phyloP scores from a whole-genome alignment of 2,113 vertebrate genomes.

The Mustelus asterias region DNA sequence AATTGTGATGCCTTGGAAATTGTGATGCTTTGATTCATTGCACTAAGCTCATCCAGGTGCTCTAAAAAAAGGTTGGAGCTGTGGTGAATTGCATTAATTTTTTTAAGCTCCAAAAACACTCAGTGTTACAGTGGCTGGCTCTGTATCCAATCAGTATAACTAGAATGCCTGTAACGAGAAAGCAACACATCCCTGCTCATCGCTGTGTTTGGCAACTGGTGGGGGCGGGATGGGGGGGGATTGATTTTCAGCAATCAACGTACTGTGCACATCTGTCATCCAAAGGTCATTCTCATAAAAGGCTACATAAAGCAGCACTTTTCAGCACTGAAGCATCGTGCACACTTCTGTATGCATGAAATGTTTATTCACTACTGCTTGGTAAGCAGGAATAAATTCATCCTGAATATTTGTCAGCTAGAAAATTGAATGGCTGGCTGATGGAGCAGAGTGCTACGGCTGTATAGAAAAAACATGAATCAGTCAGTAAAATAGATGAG shows the following conservation, averaged over 20 bases:
- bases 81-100: conserved; percentile 19
- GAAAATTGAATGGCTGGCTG: conserved; percentile 35
- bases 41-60: background rate
- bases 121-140: conserved; percentile 1
- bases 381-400: conserved; percentile 36
- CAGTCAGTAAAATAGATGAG: conserved; percentile 27
- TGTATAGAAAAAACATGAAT: conserved; percentile 26
- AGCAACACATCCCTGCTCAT: background rate
- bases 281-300: conserved; percentile 33
- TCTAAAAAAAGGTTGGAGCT: background rate
- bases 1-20: background rate
- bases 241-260: conserved; percentile 24
- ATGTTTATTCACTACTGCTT: conserved; percentile 33
- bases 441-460: background rate
- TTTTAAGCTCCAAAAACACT: background rate
- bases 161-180: background rate
- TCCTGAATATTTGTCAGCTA: conserved; percentile 27
- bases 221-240: background rate
- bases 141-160: background rate
- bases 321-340: background rate
- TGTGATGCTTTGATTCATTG: background rate
- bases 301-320: background rate
- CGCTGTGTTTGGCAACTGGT: background rate
- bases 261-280: conserved; percentile 28
- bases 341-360: conserved; percentile 24